phyloP scores from a whole-genome alignment of 2,797 vertebrate genomes.

The Coendou prehensilis region DNA sequence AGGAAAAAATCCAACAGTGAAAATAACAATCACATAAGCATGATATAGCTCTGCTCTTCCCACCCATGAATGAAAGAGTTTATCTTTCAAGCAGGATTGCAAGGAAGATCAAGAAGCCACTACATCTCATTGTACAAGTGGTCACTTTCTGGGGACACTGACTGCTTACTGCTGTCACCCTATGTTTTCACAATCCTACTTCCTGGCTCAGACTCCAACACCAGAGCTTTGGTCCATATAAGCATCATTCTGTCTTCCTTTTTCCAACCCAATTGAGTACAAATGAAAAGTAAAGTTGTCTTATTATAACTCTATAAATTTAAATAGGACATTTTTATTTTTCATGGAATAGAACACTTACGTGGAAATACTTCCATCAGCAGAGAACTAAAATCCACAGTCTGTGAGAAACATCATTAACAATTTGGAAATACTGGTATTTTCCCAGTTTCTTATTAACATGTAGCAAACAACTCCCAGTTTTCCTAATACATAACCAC shows the following conservation, averaged over 20 bases:
- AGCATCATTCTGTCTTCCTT: neutral
- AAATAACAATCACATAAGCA: neutral
- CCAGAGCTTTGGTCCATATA: neutral
- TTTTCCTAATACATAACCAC: slow-evolving; percentile 22
- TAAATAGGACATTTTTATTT: neutral
- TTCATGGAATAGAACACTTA: neutral
- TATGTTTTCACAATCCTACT: neutral
- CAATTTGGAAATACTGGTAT: neutral
- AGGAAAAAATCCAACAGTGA: neutral
- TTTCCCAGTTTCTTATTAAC: neutral
- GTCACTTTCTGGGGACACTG: neutral
- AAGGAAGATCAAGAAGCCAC: neutral
- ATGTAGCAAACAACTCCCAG: neutral
- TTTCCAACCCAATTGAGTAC: neutral
- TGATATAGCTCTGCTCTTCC: neutral
- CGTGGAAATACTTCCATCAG: neutral
- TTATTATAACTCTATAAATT: neutral
- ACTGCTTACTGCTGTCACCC: rapidly evolving
- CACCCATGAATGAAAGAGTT: neutral
- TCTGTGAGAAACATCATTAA: neutral
- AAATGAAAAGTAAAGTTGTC: neutral
- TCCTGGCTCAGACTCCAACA: neutral
- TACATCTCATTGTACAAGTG: rapidly evolving
- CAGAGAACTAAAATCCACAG: neutral
- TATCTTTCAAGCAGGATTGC: neutral